A percentile compares a stretch with the other conserved stretches of the same genome.
These are phyloP conservation scores for Caenorhabditis becei DNA, from an alignment of 2,888 invertebrate species.

Conservation along the genomic window DNA sequence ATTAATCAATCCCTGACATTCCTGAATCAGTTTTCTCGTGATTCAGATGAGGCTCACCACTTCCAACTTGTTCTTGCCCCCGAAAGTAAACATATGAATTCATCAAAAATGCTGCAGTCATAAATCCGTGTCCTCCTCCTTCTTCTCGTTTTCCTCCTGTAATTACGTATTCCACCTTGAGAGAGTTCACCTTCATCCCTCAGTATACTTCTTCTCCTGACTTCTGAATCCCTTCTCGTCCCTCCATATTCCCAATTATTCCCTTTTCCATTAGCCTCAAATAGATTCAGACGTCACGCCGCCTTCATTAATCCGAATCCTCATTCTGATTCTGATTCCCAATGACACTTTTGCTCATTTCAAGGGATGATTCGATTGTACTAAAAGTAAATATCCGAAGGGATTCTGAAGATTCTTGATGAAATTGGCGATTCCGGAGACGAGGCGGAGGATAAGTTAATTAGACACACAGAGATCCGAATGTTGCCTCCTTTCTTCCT, in stretches of 20 bases:
- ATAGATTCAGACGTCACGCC: too few species aligned
- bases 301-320: too few species aligned
- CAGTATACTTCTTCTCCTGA: neutral
- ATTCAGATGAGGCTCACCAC: too few species aligned
- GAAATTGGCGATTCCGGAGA: too few species aligned
- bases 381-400: neutral
- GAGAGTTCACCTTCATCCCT: neutral
- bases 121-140: slow-evolving; percentile 24
- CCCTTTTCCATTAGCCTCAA: neutral
- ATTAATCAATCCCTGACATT: too few species aligned
- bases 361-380: neutral
- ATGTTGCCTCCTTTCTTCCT: too few species aligned
- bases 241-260: neutral
- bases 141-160: slow-evolving; percentile 7
- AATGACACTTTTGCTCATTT: neutral
- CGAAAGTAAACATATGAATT: slow-evolving; percentile 27
- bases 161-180: slow-evolving; percentile 33
- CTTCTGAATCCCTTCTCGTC: neutral
- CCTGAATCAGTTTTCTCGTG: too few species aligned
- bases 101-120: slow-evolving; percentile 46
- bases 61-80: too few species aligned
- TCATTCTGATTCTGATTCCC: neutral
- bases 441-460: too few species aligned
- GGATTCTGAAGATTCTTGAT: too few species aligned
- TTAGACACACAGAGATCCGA: too few species aligned